Percentiles rank a stretch among this genome's conserved stretches.
phyloP scores from a whole-genome alignment of 2,888 invertebrate species.

The Melanostoma mellinum region DNA sequence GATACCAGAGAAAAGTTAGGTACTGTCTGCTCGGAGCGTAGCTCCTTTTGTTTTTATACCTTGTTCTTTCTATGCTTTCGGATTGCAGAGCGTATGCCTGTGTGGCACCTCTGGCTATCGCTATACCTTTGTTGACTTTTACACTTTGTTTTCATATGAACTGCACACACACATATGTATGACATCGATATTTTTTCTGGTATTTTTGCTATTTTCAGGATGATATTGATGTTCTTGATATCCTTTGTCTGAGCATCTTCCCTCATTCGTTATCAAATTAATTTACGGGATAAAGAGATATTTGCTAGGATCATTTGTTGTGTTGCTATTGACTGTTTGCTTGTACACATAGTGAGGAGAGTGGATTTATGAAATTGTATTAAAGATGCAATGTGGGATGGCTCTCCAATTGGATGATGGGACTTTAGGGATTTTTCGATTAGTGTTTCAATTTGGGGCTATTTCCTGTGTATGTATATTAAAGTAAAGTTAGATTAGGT shows the following conservation, averaged over 20 bases:
- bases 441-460: slow-evolving; percentile 65
- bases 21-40: slow-evolving; percentile 34
- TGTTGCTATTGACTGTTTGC: slow-evolving; percentile 42
- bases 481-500: slow-evolving; percentile 18
- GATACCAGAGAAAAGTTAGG: slow-evolving; percentile 59
- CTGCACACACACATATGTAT: no score
- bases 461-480: slow-evolving; percentile 54
- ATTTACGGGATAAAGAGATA: slow-evolving; percentile 64
- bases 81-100: slow-evolving; percentile 39
- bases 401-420: slow-evolving; percentile 33
- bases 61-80: slow-evolving; percentile 46
- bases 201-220: slow-evolving; percentile 51
- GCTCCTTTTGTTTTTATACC: slow-evolving; percentile 33
- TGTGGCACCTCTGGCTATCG: slow-evolving; percentile 37
- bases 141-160: slow-evolving; percentile 9
- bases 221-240: slow-evolving; percentile 58
- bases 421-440: slow-evolving; percentile 60
- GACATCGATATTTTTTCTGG: background rate
- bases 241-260: slow-evolving; percentile 32
- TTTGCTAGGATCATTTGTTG: slow-evolving; percentile 60
- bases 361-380: slow-evolving; percentile 55
- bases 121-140: slow-evolving; percentile 26
- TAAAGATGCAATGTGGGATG: slow-evolving; percentile 25
- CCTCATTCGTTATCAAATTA: slow-evolving; percentile 60
- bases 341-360: slow-evolving; percentile 10